A percentile compares a stretch with the other conserved stretches of the same genome.
Conservation (phyloP, 2,888 invertebrate genomes). For the Conchocele bisecta region DNA sequence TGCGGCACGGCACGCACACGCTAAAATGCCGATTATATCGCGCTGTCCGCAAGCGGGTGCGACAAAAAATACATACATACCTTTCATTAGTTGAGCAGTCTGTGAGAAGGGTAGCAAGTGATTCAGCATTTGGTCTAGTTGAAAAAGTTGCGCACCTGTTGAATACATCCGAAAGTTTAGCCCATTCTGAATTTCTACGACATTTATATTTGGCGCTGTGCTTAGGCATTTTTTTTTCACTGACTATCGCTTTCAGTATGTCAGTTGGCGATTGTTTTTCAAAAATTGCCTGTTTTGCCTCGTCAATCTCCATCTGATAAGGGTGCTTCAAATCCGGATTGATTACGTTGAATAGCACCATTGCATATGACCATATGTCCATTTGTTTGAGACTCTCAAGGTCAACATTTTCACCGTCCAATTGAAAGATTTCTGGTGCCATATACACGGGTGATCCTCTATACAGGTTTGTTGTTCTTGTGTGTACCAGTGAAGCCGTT, state of each 20-base stretch:
- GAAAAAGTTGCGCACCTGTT: conserved; percentile 2
- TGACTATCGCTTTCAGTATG: neutral
- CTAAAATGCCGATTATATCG: too few relatives aligned
- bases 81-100: too few relatives aligned
- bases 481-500: conserved; percentile 11
- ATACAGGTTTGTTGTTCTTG: conserved; percentile 8
- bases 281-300: too few relatives aligned
- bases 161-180: neutral
- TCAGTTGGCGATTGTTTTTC: too few relatives aligned
- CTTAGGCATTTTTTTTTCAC: neutral
- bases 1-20: too few relatives aligned
- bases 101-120: too few relatives aligned
- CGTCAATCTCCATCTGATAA: neutral
- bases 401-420: neutral
- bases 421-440: conserved; percentile 16
- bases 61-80: too few relatives aligned
- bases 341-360: conserved; percentile 4
- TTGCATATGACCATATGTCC: conserved; percentile 17
- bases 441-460: conserved; percentile 19
- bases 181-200: conserved; percentile 8
- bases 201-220: conserved; percentile 8
- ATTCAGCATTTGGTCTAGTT: too few relatives aligned
- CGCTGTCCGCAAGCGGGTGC: too few relatives aligned
- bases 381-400: conserved; percentile 3
- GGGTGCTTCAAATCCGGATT: conserved; percentile 19